These are phyloP conservation scores for Caenorhabditis zanzibari DNA, from an alignment of 2,888 invertebrate genomes.

Conservation along the genomic window DNA sequence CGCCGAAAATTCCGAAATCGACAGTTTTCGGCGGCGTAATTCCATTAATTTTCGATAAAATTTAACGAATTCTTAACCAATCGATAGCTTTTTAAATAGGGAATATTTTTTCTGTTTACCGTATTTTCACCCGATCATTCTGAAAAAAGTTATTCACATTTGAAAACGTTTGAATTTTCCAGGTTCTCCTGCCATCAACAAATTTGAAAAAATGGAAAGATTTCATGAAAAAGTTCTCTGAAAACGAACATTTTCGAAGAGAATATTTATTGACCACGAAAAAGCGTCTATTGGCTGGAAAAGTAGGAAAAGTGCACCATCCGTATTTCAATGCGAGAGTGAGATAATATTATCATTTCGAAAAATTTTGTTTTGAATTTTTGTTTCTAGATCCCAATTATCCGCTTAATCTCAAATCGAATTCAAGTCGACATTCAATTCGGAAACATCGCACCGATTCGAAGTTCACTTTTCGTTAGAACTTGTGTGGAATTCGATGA, in stretches of 20 bases:
- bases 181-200: conserved; percentile 50
- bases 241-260: conserved; percentile 18
- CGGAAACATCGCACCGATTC: conserved; percentile 53
- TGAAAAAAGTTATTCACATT: no score
- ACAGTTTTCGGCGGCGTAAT: no score
- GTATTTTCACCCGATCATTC: no score
- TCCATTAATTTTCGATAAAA: no score
- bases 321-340: conserved; percentile 12
- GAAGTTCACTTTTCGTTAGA: conserved; percentile 59
- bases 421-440: conserved; percentile 64
- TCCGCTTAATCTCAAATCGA: conserved; percentile 23
- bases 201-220: conserved; percentile 21
- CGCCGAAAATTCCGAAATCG: no score
- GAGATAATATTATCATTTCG: background rate
- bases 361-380: no score
- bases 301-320: background rate
- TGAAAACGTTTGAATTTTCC: background rate
- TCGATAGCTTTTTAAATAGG: no score
- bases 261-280: conserved; percentile 19
- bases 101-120: no score
- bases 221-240: conserved; percentile 42
- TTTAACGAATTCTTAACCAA: no score
- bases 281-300: background rate
- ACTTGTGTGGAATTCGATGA: conserved; percentile 64
- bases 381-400: conserved; percentile 37